Conservation (phyloP, 2,888 invertebrate genomes). For the Trichogramma evanescens region DNA sequence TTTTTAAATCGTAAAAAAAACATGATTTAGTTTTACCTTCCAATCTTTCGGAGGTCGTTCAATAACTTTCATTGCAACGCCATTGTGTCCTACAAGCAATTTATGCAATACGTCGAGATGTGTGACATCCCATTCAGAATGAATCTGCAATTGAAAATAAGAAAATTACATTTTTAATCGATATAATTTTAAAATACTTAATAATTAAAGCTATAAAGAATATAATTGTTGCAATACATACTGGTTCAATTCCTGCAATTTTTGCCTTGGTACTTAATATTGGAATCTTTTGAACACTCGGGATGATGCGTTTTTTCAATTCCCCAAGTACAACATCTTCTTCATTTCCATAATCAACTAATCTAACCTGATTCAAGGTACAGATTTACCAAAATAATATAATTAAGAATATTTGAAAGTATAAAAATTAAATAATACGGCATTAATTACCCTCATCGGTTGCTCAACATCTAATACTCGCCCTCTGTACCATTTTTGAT, state of each 20-base stretch:
- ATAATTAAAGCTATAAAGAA: too few relatives aligned
- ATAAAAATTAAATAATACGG: neutral
- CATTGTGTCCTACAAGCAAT: conserved; percentile 44
- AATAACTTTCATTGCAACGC: too few relatives aligned
- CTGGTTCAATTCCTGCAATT: conserved; percentile 52
- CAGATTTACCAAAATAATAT: neutral
- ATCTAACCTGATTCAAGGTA: conserved; percentile 50
- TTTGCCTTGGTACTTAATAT: conserved; percentile 59
- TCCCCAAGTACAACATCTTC: conserved; percentile 56
- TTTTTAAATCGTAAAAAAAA: neutral
- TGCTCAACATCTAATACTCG: conserved; percentile 49
- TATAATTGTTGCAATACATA: conserved; percentile 27
- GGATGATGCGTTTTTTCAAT: conserved; percentile 56
- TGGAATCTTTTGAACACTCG: conserved; percentile 56
- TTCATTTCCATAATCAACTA: conserved; percentile 78
- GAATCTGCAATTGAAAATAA: conserved; percentile 15
- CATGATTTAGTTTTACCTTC: neutral
- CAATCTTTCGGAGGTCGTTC: neutral
- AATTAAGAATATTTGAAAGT: neutral
- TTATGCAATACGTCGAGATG: conserved; percentile 60
- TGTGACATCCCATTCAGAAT: conserved; percentile 47
- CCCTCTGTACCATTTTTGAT: conserved; percentile 67
- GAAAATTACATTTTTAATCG: too few relatives aligned
- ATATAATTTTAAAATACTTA: too few relatives aligned
- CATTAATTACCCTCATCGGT: neutral